Percentiles rank a stretch among this genome's conserved stretches.
phyloP scores from a whole-genome alignment of 2,113 vertebrate species.

The Pelmatolapia mariae region DNA sequence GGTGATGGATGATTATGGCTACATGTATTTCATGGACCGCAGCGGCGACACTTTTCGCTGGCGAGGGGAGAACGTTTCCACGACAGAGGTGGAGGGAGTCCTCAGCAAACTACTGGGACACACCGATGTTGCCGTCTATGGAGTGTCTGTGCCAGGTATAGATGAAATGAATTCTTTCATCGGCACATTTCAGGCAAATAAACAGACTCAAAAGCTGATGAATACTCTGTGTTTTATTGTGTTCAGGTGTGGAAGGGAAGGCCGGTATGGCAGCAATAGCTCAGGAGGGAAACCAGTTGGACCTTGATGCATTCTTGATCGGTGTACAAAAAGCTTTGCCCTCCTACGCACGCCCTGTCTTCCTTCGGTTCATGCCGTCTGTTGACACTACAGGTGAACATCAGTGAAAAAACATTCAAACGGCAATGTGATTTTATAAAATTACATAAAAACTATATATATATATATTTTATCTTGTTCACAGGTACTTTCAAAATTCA shows the following conservation, averaged over 20 bases:
- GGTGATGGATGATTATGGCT: constrained; percentile 89
- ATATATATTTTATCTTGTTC: background rate
- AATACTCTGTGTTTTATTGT: background rate
- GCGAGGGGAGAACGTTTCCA: constrained; percentile 90
- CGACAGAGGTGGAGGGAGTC: constrained; percentile 82
- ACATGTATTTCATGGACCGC: constrained; percentile 87
- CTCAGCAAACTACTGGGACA: constrained; percentile 81
- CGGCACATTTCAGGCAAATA: background rate
- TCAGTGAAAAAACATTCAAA: background rate
- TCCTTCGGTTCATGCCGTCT: constrained; percentile 79
- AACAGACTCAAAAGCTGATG: background rate
- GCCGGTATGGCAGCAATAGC: constrained; percentile 87
- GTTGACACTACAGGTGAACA: constrained; percentile 85
- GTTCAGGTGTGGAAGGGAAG: constrained; percentile 84
- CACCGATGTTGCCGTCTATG: constrained; percentile 82
- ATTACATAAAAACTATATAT: background rate
- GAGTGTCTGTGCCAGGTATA: constrained; percentile 79
- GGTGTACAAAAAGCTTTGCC: constrained; percentile 78
- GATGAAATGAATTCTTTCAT: background rate
- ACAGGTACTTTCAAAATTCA: constrained; percentile 89
- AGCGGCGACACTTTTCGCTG: constrained; percentile 88
- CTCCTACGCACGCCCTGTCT: constrained; percentile 82
- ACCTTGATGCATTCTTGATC: constrained; percentile 70
- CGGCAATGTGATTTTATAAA: background rate
- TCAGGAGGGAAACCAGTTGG: constrained; percentile 61